Evolutionary conservation across 2,888 invertebrate genomes (phyloP).

Genomic region (Orchesella flavescens): DNA sequence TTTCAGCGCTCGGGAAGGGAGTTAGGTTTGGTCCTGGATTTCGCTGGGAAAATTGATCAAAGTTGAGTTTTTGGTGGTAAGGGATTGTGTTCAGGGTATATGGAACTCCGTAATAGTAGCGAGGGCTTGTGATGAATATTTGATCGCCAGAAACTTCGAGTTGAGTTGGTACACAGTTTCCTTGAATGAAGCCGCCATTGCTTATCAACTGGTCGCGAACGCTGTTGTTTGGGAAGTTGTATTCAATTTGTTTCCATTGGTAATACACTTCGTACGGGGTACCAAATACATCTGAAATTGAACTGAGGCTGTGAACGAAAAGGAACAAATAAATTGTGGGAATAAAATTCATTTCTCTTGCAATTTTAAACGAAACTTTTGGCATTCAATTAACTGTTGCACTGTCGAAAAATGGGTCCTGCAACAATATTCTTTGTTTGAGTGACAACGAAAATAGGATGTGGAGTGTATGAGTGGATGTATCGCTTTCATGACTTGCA

Average conservation of each 20-base stretch:
- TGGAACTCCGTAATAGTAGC: conserved; percentile 44
- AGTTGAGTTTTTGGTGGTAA: conserved; percentile 34
- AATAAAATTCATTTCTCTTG: too few relatives aligned
- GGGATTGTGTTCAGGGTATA: conserved; percentile 24
- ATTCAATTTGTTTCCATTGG: conserved; percentile 74
- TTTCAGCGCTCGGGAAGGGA: conserved; percentile 66
- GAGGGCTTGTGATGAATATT: conserved; percentile 33
- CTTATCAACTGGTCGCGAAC: neutral
- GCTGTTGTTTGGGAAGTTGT: conserved; percentile 18
- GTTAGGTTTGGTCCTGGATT: conserved; percentile 69
- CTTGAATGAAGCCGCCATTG: conserved; percentile 12
- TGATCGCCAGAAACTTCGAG: conserved; percentile 22
- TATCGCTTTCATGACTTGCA: too few relatives aligned
- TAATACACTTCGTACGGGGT: conserved; percentile 33
- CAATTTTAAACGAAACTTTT: too few relatives aligned
- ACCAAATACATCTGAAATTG: too few relatives aligned
- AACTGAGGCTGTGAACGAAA: too few relatives aligned
- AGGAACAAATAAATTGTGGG: too few relatives aligned
- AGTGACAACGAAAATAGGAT: too few relatives aligned
- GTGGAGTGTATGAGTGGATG: too few relatives aligned
- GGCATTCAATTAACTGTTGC: too few relatives aligned
- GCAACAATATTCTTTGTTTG: too few relatives aligned
- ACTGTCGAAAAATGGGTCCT: too few relatives aligned
- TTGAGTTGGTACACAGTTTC: neutral
- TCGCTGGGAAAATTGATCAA: conserved; percentile 78